A percentile compares a stretch with the other conserved stretches of the same genome.
Evolutionary conservation across 2,113 vertebrate species (phyloP).

Genomic region (Colistium nudipinnis): DNA sequence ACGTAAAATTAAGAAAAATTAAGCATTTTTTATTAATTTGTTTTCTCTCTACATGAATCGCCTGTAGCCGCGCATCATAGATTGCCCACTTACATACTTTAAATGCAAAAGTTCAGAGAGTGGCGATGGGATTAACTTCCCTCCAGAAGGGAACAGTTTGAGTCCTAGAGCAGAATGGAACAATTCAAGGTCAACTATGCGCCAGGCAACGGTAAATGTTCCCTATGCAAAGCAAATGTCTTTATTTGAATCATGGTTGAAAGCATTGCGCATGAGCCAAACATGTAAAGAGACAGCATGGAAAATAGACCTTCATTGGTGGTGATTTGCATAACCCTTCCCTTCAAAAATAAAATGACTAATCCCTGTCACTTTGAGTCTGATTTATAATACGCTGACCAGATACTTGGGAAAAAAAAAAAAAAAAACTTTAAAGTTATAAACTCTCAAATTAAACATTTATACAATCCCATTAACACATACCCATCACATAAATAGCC

Average conservation of each 20-base stretch:
- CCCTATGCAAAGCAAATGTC: constrained; percentile 1
- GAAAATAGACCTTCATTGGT: background rate
- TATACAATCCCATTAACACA: background rate
- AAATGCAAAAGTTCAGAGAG: constrained; percentile 14
- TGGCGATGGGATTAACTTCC: constrained; percentile 3
- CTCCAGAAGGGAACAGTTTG: background rate
- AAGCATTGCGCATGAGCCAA: background rate
- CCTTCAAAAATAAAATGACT: no score
- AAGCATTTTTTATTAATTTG: background rate
- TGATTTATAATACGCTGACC: no score
- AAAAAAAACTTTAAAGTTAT: background rate
- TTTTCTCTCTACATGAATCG: no score
- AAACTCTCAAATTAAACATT: constrained; percentile 7
- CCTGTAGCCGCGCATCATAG: background rate
- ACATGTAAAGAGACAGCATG: background rate
- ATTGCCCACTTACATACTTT: background rate
- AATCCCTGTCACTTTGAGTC: no score
- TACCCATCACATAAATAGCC: constrained; percentile 43
- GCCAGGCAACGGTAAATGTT: background rate
- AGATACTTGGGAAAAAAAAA: no score
- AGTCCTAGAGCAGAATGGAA: background rate
- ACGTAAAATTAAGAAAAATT: constrained; percentile 2
- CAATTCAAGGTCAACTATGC: constrained; percentile 8
- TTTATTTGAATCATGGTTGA: background rate
- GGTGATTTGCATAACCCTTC: background rate